These are phyloP conservation scores for Poeciliopsis occidentalis DNA, from an alignment of 2,113 vertebrate species.

Conservation along the genomic window DNA sequence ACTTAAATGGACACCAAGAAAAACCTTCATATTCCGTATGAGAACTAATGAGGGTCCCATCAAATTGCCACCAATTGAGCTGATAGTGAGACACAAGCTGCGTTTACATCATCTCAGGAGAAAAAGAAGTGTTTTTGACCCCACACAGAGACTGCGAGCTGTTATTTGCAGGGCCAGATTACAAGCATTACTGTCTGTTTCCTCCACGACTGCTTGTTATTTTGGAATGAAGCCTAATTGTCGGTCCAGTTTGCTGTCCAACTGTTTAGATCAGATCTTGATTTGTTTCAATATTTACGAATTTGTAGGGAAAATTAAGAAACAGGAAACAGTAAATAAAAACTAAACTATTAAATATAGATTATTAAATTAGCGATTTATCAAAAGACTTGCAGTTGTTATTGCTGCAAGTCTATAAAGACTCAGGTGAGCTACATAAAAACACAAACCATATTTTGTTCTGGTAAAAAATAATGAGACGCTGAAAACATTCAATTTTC, in stretches of 20 bases:
- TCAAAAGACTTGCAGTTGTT: too few species aligned
- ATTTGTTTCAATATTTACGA: neutral
- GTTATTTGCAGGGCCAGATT: conserved; percentile 7
- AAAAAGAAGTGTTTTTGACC: neutral
- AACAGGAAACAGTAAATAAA: too few species aligned
- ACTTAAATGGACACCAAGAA: neutral
- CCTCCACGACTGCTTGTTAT: conserved; percentile 4
- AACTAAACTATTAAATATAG: too few species aligned
- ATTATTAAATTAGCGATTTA: too few species aligned
- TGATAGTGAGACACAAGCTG: neutral
- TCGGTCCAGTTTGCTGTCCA: neutral
- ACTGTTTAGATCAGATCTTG: neutral
- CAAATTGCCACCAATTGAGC: neutral
- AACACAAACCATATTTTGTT: neutral
- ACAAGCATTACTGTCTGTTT: conserved; percentile 2
- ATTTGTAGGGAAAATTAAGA: neutral
- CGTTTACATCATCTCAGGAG: conserved; percentile 13
- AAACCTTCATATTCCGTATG: neutral
- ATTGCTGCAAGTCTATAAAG: too few species aligned
- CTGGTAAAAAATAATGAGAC: too few species aligned
- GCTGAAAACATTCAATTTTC: too few species aligned
- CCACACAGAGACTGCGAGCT: neutral
- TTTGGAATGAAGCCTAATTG: neutral
- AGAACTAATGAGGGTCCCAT: neutral
- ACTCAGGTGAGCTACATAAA: neutral